Evolutionary conservation across 2,888 invertebrate species (phyloP).

Genomic region (Dendrolimus houi): DNA sequence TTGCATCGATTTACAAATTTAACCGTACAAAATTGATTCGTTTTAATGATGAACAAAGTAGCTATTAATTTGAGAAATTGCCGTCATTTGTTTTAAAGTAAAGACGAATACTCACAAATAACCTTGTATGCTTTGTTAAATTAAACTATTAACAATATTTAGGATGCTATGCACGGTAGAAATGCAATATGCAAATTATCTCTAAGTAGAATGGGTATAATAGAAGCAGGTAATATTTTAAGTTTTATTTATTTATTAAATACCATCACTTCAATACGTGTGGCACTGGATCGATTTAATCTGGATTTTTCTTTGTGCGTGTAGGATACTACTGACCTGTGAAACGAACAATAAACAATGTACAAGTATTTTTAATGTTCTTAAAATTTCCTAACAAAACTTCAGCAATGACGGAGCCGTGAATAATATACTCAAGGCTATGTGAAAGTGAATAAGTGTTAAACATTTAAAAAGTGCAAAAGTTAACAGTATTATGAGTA

Average conservation of each 20-base stretch:
- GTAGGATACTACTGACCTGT: constrained; percentile 3
- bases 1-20: constrained; percentile 1
- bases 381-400: constrained; percentile 22
- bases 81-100: background rate
- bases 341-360: constrained; percentile 19
- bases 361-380: constrained; percentile 24
- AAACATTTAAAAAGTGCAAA: constrained; percentile 31
- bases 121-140: background rate
- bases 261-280: too few relatives aligned
- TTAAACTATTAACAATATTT: background rate
- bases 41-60: constrained; percentile 1
- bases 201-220: too few relatives aligned
- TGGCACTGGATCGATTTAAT: constrained; percentile 10
- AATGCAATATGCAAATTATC: too few relatives aligned
- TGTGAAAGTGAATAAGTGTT: constrained; percentile 27
- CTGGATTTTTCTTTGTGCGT: constrained; percentile 1
- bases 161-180: too few relatives aligned
- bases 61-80: background rate
- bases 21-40: background rate
- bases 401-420: constrained; percentile 46
- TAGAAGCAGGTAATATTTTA: too few relatives aligned
- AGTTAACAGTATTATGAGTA: constrained; percentile 50
- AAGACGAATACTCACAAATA: background rate
- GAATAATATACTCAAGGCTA: constrained; percentile 22
- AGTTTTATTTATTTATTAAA: too few relatives aligned